Evolutionary conservation across 1,140 invertebrate genomes (phyloP).

Genomic region (Sycophila sp.): DNA sequence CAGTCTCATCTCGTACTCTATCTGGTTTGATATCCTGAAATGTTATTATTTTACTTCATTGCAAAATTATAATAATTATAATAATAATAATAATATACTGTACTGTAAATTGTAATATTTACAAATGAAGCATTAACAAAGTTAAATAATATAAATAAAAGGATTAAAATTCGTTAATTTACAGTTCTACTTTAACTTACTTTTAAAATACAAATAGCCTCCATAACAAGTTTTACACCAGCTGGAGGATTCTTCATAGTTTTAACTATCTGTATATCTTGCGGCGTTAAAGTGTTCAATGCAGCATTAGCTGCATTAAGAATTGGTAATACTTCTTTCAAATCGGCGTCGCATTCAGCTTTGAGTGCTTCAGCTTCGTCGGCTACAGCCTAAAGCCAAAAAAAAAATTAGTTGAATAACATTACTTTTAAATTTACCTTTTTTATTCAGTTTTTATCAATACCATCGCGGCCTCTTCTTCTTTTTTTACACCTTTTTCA

Average conservation of each 20-base stretch:
- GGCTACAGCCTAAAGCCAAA: constrained; percentile 51
- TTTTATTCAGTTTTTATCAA: not conserved
- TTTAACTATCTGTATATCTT: constrained; percentile 94
- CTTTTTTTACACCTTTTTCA: constrained; percentile 72
- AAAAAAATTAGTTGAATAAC: not conserved
- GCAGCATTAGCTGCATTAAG: constrained; percentile 88
- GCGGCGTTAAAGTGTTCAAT: constrained; percentile 89
- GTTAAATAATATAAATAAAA: too few species aligned
- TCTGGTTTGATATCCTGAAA: constrained; percentile 83
- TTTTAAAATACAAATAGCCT: constrained; percentile 94
- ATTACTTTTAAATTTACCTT: too few species aligned
- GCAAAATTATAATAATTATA: too few species aligned
- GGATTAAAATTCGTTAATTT: too few species aligned
- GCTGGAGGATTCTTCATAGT: constrained; percentile 97
- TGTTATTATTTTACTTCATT: not conserved
- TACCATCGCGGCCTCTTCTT: constrained; percentile 75
- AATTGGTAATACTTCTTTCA: constrained; percentile 93
- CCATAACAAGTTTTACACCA: constrained; percentile 94
- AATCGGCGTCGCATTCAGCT: constrained; percentile 92
- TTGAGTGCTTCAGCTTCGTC: constrained; percentile 86
- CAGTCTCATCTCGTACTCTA: constrained; percentile 79
- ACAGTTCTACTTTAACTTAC: constrained; percentile 65
- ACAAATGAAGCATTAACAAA: too few species aligned
- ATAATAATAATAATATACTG: not conserved
- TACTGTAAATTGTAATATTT: too few species aligned